These are phyloP conservation scores for Coilia nasus DNA, from an alignment of 2,797 vertebrate species.

Conservation along the genomic window DNA sequence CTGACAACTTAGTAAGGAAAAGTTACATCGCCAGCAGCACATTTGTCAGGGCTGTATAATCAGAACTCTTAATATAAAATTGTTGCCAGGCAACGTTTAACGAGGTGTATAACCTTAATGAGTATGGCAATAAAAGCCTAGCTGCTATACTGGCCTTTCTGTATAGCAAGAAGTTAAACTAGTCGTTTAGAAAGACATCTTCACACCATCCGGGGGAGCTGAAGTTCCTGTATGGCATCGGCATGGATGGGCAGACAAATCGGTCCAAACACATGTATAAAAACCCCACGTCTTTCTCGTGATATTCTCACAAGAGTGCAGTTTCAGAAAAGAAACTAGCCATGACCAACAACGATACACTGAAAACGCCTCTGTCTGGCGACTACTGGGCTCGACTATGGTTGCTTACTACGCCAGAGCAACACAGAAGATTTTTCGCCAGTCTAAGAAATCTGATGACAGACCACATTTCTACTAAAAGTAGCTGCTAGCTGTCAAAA, in stretches of 20 bases:
- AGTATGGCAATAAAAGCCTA: no score
- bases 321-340: neutral
- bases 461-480: neutral
- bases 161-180: neutral
- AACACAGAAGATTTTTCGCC: no score
- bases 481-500: neutral
- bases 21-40: no score
- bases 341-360: neutral
- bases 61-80: no score
- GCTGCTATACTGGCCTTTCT: no score
- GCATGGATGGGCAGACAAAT: neutral
- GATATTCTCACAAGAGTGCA: neutral
- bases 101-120: no score
- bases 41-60: no score
- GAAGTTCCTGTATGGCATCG: neutral
- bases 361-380: neutral
- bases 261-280: neutral
- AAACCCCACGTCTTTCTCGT: neutral
- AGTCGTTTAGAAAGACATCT: neutral
- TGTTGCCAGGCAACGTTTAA: no score
- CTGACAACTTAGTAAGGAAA: no score
- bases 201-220: neutral
- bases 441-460: neutral
- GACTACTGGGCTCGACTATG: neutral
- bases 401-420: neutral